Percentiles rank a stretch among this genome's conserved stretches.
phyloP scores from a whole-genome alignment of 2,797 vertebrate species.

The Pachyuromys duprasi region DNA sequence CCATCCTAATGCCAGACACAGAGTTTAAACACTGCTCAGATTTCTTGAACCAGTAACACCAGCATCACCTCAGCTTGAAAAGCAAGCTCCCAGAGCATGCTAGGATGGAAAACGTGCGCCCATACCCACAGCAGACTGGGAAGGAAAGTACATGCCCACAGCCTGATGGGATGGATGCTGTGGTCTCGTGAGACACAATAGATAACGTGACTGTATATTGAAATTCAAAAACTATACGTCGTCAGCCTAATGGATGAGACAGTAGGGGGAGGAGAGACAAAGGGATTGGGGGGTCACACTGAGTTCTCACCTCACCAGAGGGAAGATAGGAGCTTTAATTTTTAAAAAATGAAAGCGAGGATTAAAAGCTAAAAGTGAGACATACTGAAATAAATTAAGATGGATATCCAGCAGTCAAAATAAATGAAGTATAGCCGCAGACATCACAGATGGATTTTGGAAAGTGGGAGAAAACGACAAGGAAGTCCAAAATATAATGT shows the following conservation, averaged over 20 bases:
- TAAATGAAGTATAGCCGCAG: not conserved
- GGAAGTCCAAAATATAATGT: not conserved
- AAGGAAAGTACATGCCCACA: not conserved
- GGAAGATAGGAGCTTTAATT: not conserved
- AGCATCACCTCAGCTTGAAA: not conserved
- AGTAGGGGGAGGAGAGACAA: not conserved
- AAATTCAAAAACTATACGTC: not conserved
- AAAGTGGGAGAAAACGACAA: rapidly evolving
- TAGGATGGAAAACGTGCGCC: not conserved
- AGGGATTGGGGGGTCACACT: not conserved
- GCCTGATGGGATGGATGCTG: not conserved
- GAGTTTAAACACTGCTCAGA: not conserved
- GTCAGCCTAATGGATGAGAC: not conserved
- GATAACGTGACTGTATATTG: not conserved
- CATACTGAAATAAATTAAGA: constrained; percentile 32
- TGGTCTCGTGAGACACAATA: not conserved
- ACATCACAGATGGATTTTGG: not conserved
- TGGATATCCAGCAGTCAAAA: not conserved
- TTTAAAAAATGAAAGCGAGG: not conserved
- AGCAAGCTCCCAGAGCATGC: not conserved
- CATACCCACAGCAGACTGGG: not conserved
- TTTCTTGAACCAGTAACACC: not conserved
- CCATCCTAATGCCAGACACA: not conserved
- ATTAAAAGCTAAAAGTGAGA: not conserved
- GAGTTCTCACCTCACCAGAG: not conserved